Evolutionary conservation across 2,113 vertebrate species (phyloP).

Genomic region (Carassius gibelio): DNA sequence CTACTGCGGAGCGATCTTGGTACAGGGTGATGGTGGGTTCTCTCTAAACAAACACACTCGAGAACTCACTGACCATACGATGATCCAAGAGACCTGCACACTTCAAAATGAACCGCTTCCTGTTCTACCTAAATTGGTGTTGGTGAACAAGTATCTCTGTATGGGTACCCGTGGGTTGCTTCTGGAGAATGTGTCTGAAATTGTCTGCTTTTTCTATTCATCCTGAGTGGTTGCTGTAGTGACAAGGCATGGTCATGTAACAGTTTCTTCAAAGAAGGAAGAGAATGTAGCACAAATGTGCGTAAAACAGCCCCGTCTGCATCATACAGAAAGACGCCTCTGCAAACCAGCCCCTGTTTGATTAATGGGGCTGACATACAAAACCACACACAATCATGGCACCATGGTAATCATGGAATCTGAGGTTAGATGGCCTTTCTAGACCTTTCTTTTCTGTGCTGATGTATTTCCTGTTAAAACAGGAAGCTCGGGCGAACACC

Average conservation of each 20-base stretch:
- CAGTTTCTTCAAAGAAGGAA: slow-evolving; percentile 66
- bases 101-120: not conserved
- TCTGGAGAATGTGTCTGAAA: not conserved
- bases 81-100: not conserved
- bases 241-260: slow-evolving; percentile 49
- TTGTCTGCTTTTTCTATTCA: slow-evolving; percentile 17
- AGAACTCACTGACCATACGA: slow-evolving; percentile 33
- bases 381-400: slow-evolving; percentile 41
- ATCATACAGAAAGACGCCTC: slow-evolving; percentile 63
- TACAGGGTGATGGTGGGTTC: slow-evolving; percentile 59
- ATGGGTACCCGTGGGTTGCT: not conserved
- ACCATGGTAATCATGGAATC: slow-evolving; percentile 23
- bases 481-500: too few species aligned
- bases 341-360: slow-evolving; percentile 71
- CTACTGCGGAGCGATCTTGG: slow-evolving; percentile 56
- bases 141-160: slow-evolving; percentile 32
- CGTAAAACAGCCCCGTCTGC: slow-evolving; percentile 69
- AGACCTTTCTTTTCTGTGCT: not conserved
- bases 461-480: too few species aligned
- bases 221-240: slow-evolving; percentile 15
- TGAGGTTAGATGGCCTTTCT: not conserved
- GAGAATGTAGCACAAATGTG: slow-evolving; percentile 78
- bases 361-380: slow-evolving; percentile 70
- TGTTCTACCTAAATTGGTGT: slow-evolving; percentile 21
- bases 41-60: slow-evolving; percentile 63